These are phyloP conservation scores for Cabera pusaria DNA, from an alignment of 2,888 invertebrate species.

Conservation along the genomic window DNA sequence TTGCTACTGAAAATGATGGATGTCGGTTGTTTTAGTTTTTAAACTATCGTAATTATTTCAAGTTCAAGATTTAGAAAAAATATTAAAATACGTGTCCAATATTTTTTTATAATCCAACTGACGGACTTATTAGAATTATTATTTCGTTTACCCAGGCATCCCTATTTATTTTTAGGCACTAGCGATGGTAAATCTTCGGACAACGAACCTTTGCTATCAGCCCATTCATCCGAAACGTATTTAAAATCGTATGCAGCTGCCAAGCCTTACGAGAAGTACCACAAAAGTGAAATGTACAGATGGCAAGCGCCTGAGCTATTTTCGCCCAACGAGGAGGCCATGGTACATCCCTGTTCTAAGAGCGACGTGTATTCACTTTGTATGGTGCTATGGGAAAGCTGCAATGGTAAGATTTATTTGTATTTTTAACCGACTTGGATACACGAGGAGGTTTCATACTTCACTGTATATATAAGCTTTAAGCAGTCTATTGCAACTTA, in stretches of 20 bases:
- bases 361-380: constrained; percentile 72
- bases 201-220: constrained; percentile 60
- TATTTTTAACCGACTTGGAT: too few relatives aligned
- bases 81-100: too few relatives aligned
- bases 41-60: too few relatives aligned
- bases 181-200: constrained; percentile 45
- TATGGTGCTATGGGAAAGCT: constrained; percentile 71
- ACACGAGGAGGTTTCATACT: too few relatives aligned
- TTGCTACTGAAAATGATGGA: too few relatives aligned
- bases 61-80: too few relatives aligned
- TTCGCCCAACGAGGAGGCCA: constrained; percentile 51
- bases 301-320: constrained; percentile 79
- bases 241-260: constrained; percentile 46
- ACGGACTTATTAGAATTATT: too few relatives aligned
- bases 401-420: constrained; percentile 62
- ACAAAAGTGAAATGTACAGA: constrained; percentile 49
- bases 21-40: too few relatives aligned
- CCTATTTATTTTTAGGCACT: constrained; percentile 49
- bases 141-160: neutral
- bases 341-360: constrained; percentile 62
- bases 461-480: too few relatives aligned
- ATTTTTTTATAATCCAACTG: too few relatives aligned
- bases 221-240: constrained; percentile 60
- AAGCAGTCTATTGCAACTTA: too few relatives aligned
- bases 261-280: constrained; percentile 51